Evolutionary conservation across 2,888 invertebrate genomes (phyloP).

Genomic region (Clepsis dumicolana): DNA sequence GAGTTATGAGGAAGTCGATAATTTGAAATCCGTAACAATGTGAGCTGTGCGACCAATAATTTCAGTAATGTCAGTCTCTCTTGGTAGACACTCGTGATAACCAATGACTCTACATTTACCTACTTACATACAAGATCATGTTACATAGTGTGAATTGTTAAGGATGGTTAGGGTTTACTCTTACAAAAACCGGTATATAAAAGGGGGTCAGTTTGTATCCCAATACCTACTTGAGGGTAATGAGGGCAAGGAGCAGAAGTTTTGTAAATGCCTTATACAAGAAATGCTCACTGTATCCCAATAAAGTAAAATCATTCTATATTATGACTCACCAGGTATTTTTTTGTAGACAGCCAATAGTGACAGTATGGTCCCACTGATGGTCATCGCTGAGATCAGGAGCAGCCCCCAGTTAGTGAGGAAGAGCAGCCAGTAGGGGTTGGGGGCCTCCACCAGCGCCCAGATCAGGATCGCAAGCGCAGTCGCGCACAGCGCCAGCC

Average conservation of each 20-base stretch:
- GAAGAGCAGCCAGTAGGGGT: constrained; percentile 68
- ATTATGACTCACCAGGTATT: constrained; percentile 59
- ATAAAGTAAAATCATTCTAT: constrained; percentile 1
- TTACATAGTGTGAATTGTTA: not conserved
- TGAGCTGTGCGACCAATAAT: constrained; percentile 14
- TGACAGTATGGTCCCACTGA: constrained; percentile 67
- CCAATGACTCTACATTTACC: not conserved
- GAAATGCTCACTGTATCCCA: too few species aligned
- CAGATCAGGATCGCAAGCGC: constrained; percentile 66
- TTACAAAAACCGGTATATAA: not conserved
- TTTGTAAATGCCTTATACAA: too few species aligned
- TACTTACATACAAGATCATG: not conserved
- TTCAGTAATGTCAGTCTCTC: constrained; percentile 9
- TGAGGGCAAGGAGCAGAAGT: too few species aligned
- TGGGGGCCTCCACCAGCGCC: constrained; percentile 61
- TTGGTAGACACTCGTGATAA: not conserved
- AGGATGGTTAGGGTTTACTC: not conserved
- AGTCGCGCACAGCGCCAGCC: constrained; percentile 59
- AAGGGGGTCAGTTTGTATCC: not conserved
- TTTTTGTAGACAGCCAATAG: constrained; percentile 55
- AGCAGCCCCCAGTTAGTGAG: constrained; percentile 80
- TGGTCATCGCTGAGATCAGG: constrained; percentile 59
- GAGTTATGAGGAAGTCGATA: constrained; percentile 36
- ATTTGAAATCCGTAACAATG: constrained; percentile 19
- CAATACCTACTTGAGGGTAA: too few species aligned